These are phyloP conservation scores for Tenthredo livida DNA, from an alignment of 2,888 invertebrate species.

Conservation along the genomic window DNA sequence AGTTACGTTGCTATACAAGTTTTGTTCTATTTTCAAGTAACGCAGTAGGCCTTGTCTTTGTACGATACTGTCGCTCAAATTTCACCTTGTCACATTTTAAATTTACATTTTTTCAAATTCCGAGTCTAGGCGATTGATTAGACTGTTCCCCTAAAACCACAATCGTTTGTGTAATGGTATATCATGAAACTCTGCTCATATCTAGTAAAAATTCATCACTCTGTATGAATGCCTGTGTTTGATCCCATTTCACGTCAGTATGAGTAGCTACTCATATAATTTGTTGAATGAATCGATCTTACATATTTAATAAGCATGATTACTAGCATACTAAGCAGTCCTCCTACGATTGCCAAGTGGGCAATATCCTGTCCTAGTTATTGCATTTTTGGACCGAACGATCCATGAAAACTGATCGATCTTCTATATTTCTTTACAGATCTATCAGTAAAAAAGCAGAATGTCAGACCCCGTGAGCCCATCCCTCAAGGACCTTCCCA, in stretches of 20 bases:
- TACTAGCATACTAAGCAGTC: not conserved
- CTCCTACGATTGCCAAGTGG: not conserved
- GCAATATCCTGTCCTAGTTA: not conserved
- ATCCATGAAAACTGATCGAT: not conserved
- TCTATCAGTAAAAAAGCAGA: conserved; percentile 59
- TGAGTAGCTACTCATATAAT: not conserved
- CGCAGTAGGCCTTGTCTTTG: conserved; percentile 37
- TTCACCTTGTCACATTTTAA: conserved; percentile 26
- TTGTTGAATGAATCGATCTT: not conserved
- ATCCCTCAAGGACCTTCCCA: conserved; percentile 93
- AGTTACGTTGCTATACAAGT: conserved; percentile 4
- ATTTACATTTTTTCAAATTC: conserved; percentile 40
- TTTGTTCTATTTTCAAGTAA: conserved; percentile 7
- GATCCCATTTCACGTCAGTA: not conserved
- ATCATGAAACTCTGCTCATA: not conserved
- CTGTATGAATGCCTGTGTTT: not conserved
- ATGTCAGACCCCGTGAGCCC: conserved; percentile 85
- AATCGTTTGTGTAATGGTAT: conserved; percentile 34
- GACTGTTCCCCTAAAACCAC: not conserved
- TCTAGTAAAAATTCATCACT: not conserved
- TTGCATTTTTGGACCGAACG: not conserved
- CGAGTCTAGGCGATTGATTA: not conserved
- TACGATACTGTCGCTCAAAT: conserved; percentile 12
- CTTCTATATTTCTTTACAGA: conserved; percentile 62
- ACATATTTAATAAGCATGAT: not conserved